Evolutionary conservation across 2,113 vertebrate genomes (phyloP), one percentile per base, ranked within the genome.

Genomic region (Dunckerocampus dactyliophorus): DNA sequence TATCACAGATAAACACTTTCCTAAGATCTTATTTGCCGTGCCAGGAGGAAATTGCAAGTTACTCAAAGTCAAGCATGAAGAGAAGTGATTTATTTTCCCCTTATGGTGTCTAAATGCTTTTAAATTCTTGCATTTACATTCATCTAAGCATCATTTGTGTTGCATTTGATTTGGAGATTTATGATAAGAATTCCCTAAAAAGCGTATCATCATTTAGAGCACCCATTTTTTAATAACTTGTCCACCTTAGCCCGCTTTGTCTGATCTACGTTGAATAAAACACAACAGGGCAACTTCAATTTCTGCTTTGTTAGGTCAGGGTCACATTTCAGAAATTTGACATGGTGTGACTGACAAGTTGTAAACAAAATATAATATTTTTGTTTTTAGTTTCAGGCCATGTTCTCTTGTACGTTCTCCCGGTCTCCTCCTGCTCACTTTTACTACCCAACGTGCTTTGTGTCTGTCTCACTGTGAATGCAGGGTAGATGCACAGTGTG

Each of bases 1-100:
- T 85, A 87, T 88, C 88, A 87, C 83, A 87, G 88, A 91, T 88
- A 85, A 88, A 86, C 65, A 67, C 72, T 61, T 76, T 63, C 54
- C 69, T 57, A 70, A 72, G 47, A 75, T 85, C 72, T 71, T 73
- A 59, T 82, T 82, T 75, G 52, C 77, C 68, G 72, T 63, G 64
- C 45, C 20, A 77, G 75, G 63, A 42, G 75, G 70, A 83, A 83
- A 88, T 89, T 80, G 87, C 84, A 82, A 74, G 77, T 59, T 72
- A 65, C 73, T 80, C 69, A 79, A 79, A 82, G 72, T 63, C 83
- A 73, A 77, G 67, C 67, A 15, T 51, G 17, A 22, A 69, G 74
- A 66, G 31, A 47, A 59, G 72, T 71, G 62, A 52, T 76, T 71
- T 67, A 52, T 72, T 76, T 72, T 75, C 59, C 61, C 64, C 62